A percentile compares a stretch with the other conserved stretches of the same genome.
These are phyloP conservation scores for Semnornis frantzii DNA, from an alignment of 2,113 vertebrate genomes.

Conservation along the genomic window DNA sequence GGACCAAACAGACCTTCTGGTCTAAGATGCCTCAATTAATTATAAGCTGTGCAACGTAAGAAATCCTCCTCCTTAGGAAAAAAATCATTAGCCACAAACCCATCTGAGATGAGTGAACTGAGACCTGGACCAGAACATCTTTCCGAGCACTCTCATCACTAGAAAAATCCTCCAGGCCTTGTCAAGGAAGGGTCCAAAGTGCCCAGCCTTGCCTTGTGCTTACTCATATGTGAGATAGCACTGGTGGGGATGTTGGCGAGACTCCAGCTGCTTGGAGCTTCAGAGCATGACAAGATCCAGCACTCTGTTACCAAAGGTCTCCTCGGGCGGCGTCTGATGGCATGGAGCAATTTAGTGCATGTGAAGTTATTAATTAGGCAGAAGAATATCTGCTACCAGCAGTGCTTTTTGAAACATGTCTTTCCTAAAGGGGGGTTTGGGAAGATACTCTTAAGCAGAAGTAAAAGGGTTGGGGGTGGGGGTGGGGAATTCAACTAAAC, in stretches of 20 bases:
- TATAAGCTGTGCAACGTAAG: neutral
- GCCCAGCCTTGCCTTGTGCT: neutral
- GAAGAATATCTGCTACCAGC: neutral
- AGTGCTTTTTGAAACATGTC: neutral
- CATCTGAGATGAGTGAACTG: neutral
- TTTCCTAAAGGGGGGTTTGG: neutral
- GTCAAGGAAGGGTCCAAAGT: neutral
- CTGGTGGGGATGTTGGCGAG: fast-evolving
- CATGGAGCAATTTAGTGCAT: neutral
- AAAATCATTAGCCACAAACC: neutral
- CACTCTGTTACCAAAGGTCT: neutral
- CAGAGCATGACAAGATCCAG: neutral
- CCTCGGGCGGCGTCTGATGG: fast-evolving
- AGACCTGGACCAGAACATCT: neutral
- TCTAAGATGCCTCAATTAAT: conserved; percentile 24
- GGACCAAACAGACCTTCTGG: conserved; percentile 24
- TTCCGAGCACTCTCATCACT: neutral
- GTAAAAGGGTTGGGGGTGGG: no score
- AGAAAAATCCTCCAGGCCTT: neutral
- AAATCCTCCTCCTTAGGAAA: conserved; percentile 11
- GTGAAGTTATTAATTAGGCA: neutral
- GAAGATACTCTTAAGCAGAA: no score
- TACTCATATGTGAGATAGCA: neutral
- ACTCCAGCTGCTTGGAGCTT: fast-evolving
- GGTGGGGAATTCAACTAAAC: neutral